Conservation (phyloP, 2,113 vertebrate species). For the Petaurus breviceps region DNA sequence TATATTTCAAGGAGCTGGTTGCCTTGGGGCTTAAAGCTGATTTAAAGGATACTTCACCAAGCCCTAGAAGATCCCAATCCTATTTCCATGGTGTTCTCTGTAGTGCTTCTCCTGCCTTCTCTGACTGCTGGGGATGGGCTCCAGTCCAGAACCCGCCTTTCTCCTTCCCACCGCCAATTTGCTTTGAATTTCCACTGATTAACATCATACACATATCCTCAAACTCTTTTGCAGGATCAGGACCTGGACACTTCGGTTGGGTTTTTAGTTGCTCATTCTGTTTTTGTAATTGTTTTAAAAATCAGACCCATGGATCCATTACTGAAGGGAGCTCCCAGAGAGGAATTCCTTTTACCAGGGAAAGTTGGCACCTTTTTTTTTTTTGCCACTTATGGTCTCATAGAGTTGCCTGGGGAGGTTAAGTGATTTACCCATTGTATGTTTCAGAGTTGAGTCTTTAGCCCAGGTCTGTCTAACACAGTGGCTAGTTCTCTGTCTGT, state of each 20-base stretch:
- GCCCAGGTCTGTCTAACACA: neutral
- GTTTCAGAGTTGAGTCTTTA: neutral
- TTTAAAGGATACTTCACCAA: constrained; percentile 24
- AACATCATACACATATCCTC: neutral
- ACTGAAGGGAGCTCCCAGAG: neutral
- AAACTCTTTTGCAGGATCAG: neutral
- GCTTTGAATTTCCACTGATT: neutral
- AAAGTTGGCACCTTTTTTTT: neutral
- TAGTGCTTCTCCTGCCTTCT: neutral
- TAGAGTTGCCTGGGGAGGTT: neutral
- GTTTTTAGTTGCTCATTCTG: neutral
- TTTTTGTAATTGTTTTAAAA: neutral
- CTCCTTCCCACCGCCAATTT: neutral
- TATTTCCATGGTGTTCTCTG: constrained; percentile 20
- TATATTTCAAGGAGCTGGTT: constrained; percentile 39
- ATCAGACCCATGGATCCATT: neutral
- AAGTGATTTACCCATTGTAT: neutral
- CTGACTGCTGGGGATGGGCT: constrained; percentile 1
- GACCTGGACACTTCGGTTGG: neutral
- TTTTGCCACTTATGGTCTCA: neutral
- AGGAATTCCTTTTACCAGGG: neutral
- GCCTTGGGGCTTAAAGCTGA: constrained; percentile 40
- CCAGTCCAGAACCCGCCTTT: neutral
- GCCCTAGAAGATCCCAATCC: constrained; percentile 22
- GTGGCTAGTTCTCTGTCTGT: neutral